Conservation (phyloP, 2,888 invertebrate species). For the Lacanobia wlatinum region DNA sequence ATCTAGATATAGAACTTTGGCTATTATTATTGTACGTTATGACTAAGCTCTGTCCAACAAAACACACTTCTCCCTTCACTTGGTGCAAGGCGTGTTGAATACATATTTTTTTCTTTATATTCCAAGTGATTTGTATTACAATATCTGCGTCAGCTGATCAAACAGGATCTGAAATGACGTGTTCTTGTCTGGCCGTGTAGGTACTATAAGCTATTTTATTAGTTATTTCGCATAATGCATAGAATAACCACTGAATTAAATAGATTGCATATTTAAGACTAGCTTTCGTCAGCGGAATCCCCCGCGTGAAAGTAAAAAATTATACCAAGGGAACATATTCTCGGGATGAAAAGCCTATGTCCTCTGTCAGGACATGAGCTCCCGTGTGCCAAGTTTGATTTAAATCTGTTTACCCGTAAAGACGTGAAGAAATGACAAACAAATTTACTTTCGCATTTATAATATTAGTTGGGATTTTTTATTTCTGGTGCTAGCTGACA, state of each 20-base stretch:
- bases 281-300: no score
- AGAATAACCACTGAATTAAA: neutral
- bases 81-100: constrained; percentile 22
- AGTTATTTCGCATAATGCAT: neutral
- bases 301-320: no score
- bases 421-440: no score
- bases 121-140: constrained; percentile 37
- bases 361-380: no score
- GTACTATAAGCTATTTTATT: constrained; percentile 21
- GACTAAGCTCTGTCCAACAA: constrained; percentile 21
- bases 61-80: constrained; percentile 27
- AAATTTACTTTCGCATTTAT: no score
- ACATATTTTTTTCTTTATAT: constrained; percentile 45
- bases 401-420: no score
- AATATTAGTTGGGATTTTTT: no score
- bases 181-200: constrained; percentile 32
- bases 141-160: constrained; percentile 43
- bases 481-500: neutral
- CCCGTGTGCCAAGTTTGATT: no score
- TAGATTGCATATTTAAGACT: no score
- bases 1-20: constrained; percentile 8
- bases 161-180: constrained; percentile 37
- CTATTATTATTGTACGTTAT: neutral
- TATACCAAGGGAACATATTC: no score
- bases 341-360: no score